Evolutionary conservation across 1,140 invertebrate genomes (phyloP).

Genomic region (Drosophila asahinai): DNA sequence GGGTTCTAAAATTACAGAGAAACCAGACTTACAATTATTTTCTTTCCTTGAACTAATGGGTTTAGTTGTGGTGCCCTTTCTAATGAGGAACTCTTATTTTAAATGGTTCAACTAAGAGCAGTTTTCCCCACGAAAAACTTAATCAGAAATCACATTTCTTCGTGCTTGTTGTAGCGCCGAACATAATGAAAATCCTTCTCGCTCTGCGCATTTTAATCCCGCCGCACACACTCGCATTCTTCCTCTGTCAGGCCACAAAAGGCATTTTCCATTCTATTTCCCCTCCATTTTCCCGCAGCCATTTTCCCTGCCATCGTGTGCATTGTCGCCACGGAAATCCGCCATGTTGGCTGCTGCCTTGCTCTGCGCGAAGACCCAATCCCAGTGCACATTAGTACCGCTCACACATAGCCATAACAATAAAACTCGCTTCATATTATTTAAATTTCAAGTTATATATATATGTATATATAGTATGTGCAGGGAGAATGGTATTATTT

Average conservation of each 20-base stretch:
- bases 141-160: conserved; percentile 49
- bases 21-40: too few species aligned
- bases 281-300: conserved; percentile 17
- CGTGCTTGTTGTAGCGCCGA: conserved; percentile 29
- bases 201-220: conserved; percentile 37
- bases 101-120: conserved; percentile 1
- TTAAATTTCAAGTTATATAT: conserved; percentile 59
- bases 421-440: conserved; percentile 62
- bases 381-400: conserved; percentile 56
- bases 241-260: conserved; percentile 39
- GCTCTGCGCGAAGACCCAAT: conserved; percentile 21
- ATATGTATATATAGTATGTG: background rate
- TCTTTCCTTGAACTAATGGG: too few species aligned
- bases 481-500: conserved; percentile 11
- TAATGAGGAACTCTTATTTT: background rate
- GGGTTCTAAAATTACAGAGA: too few species aligned
- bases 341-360: conserved; percentile 71
- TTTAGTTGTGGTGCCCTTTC: too few species aligned
- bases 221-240: conserved; percentile 16
- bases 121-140: conserved; percentile 13
- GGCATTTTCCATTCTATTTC: conserved; percentile 31
- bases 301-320: conserved; percentile 55
- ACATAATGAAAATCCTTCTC: conserved; percentile 45
- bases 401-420: conserved; percentile 19
- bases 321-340: conserved; percentile 79